A percentile compares a stretch with the other conserved stretches of the same genome.
Conservation (phyloP, 2,113 vertebrate genomes). For the Eretmochelys imbricata region DNA sequence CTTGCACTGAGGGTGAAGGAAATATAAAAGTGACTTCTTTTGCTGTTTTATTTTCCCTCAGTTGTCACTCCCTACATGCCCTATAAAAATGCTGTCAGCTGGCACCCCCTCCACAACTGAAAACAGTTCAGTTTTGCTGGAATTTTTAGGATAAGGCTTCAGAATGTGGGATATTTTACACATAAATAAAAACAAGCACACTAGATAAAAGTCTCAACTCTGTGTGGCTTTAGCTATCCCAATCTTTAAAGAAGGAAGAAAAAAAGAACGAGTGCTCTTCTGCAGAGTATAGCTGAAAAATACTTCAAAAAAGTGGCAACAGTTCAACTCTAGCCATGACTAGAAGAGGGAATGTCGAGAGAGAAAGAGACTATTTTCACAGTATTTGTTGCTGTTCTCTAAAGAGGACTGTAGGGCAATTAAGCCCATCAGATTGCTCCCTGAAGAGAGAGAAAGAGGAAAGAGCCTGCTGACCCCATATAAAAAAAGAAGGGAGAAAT, state of each 20-base stretch:
- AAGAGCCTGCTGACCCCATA: not conserved
- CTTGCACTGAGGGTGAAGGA: not conserved
- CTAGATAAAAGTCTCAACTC: not conserved
- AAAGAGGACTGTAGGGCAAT: not conserved
- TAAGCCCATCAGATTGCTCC: not conserved
- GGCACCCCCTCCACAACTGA: not conserved
- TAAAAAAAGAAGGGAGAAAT: not conserved
- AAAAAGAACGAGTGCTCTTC: accelerated
- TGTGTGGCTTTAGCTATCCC: not conserved
- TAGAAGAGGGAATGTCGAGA: not conserved
- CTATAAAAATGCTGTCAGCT: accelerated
- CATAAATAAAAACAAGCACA: not conserved
- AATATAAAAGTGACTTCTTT: not conserved
- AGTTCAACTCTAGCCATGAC: not conserved
- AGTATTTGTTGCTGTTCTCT: not conserved
- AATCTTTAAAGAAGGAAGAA: not conserved
- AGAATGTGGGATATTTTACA: not conserved
- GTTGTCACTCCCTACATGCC: not conserved
- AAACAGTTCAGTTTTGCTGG: not conserved
- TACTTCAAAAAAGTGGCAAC: accelerated
- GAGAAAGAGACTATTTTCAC: not conserved
- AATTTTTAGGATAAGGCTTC: not conserved
- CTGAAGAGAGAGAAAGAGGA: not conserved
- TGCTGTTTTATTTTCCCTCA: not conserved
- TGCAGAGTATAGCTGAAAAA: accelerated